These are phyloP conservation scores for Caenorhabditis afra DNA, from an alignment of 2,888 invertebrate species.

Conservation along the genomic window DNA sequence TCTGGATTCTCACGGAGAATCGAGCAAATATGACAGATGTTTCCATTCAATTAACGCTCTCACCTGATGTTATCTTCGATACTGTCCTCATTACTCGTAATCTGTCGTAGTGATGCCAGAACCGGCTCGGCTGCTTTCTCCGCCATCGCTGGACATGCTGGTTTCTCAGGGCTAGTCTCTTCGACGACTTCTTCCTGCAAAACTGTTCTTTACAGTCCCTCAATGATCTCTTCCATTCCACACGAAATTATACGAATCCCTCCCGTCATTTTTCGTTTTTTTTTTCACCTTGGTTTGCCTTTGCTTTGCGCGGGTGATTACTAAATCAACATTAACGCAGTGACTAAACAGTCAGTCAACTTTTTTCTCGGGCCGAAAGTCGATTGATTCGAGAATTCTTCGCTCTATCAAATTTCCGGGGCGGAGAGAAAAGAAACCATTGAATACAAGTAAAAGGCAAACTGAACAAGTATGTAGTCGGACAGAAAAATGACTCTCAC, in stretches of 20 bases:
- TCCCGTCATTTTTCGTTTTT: slow-evolving; percentile 21
- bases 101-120: slow-evolving; percentile 45
- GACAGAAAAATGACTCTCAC: not conserved
- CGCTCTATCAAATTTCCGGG: slow-evolving; percentile 12
- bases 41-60: not conserved
- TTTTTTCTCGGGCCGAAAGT: slow-evolving; percentile 9
- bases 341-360: slow-evolving; percentile 36
- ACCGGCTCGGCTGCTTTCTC: slow-evolving; percentile 47
- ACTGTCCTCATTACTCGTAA: slow-evolving; percentile 29
- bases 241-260: not conserved
- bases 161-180: slow-evolving; percentile 9
- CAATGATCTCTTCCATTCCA: not conserved
- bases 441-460: not conserved
- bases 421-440: slow-evolving; percentile 1
- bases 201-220: not conserved
- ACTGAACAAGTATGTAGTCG: not conserved
- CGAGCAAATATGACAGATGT: not conserved
- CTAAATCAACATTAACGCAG: slow-evolving; percentile 53
- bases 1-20: not conserved
- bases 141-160: slow-evolving; percentile 56
- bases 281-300: slow-evolving; percentile 17
- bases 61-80: slow-evolving; percentile 31
- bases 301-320: slow-evolving; percentile 44
- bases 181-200: slow-evolving; percentile 24
- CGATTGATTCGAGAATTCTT: slow-evolving; percentile 23